A percentile compares a stretch with the other conserved stretches of the same genome.
These are phyloP conservation scores for Illadopsis cleaveri DNA, from an alignment of 2,113 vertebrate genomes.

Conservation along the genomic window DNA sequence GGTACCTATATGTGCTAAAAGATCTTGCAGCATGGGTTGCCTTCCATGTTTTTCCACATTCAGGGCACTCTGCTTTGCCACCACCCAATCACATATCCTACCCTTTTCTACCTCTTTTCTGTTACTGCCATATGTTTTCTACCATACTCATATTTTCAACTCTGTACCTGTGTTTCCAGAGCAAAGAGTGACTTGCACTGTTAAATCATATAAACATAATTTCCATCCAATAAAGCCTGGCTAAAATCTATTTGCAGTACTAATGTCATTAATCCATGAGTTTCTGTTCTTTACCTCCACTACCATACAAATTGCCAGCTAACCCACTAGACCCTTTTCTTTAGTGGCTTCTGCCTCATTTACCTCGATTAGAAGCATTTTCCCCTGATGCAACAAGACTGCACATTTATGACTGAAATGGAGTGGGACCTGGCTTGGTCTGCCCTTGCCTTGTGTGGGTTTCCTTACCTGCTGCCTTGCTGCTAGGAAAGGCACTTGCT, in stretches of 20 bases:
- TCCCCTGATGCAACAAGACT: neutral
- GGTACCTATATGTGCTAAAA: neutral
- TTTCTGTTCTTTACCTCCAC: neutral
- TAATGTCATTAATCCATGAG: neutral
- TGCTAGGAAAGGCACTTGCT: neutral
- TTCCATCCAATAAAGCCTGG: neutral
- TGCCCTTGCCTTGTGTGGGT: neutral
- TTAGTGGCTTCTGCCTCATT: neutral
- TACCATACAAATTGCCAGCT: neutral
- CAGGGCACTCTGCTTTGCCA: neutral
- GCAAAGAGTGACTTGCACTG: neutral
- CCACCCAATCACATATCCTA: neutral
- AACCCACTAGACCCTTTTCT: neutral
- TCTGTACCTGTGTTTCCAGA: neutral
- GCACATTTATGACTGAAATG: neutral
- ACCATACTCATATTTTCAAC: neutral
- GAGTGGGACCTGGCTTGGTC: neutral
- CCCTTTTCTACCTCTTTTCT: neutral
- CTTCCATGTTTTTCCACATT: neutral
- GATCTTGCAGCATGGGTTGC: neutral
- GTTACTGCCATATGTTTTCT: neutral
- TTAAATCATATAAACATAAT: neutral
- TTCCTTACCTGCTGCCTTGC: neutral
- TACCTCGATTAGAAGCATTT: neutral
- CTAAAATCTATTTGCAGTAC: neutral